Evolutionary conservation across 2,797 vertebrate species (phyloP).

Genomic region (Poeciliopsis infans): DNA sequence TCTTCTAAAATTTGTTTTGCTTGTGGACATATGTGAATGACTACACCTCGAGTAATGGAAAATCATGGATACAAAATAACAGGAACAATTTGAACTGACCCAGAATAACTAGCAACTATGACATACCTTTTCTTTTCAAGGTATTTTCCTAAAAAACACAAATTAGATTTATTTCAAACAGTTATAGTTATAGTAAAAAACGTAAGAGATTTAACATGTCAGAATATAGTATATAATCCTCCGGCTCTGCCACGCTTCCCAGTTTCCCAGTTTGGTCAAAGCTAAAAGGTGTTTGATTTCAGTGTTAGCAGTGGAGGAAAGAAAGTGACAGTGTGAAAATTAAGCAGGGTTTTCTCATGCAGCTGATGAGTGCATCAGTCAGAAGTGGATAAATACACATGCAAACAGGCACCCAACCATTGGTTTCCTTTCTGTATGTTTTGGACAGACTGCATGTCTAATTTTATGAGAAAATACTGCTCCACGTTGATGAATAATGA

Average conservation of each 20-base stretch:
- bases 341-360: background rate
- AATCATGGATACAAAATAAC: background rate
- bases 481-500: slow-evolving; percentile 22
- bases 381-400: background rate
- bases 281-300: slow-evolving; percentile 1
- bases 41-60: background rate
- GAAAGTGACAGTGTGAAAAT: background rate
- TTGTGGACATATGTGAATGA: too few relatives aligned
- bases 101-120: background rate
- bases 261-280: background rate
- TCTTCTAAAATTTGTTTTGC: too few relatives aligned
- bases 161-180: background rate
- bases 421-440: slow-evolving; percentile 16
- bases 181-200: background rate
- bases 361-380: background rate
- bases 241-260: background rate
- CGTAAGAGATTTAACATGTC: background rate
- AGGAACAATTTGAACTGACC: background rate
- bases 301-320: background rate
- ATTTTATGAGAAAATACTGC: slow-evolving; percentile 31
- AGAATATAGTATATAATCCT: background rate
- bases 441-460: slow-evolving; percentile 7
- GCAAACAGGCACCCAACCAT: background rate
- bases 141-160: background rate
- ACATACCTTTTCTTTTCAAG: background rate